Base-by-base conservation (phyloP, 2,113 vertebrate genomes). In the Paramisgurnus dabryanus region DNA sequence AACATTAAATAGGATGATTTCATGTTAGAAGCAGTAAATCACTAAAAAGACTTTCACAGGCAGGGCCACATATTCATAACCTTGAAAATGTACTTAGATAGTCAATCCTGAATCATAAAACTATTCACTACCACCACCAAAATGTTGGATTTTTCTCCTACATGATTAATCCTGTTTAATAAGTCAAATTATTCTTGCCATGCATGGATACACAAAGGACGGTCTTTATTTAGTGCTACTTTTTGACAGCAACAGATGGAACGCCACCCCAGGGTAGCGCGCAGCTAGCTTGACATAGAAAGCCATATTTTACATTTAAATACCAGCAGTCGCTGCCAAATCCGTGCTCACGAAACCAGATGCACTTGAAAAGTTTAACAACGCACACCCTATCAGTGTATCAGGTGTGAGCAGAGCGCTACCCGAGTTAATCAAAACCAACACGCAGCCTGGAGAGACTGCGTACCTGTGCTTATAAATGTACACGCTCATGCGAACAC, bases 221-320 rank as follows among this genome's bases (percentile, higher is more conserved):
- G 47, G 65, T 47, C 75, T 80, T 69, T 73, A 81, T 82, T 85
- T 83, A 85, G 81, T 80, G 82, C 69, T 64, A n/a, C 15, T 80
- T 70, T 34, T 82, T 87, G 84, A 87, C 84, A 80, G 79, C 77
- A 85, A 83, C 84, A 87, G 86, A 87, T 87, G 86, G 86, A 78
- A 78, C 69, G 41, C 49, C 57, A 82, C 82, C 81, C 82, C 78
- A 76, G 82, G 84, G 84, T 81, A 80, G 73, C 76, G 49, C 57
- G 69, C 78, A 73, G 76, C 75, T 49, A 81, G 81, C 79, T 73
- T 41, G 63, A 85, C 79, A 87, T 84, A 74, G 68, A 76, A 81
- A 49, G 57, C 76, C 82, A 79, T 86, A 79, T 85, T 84, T 84
- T 81, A 78, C 61, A 79, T 85, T 79, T 84, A 85, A 84, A 84